These are phyloP conservation scores for Mugil cephalus DNA, from an alignment of 2,113 vertebrate species.

Conservation along the genomic window DNA sequence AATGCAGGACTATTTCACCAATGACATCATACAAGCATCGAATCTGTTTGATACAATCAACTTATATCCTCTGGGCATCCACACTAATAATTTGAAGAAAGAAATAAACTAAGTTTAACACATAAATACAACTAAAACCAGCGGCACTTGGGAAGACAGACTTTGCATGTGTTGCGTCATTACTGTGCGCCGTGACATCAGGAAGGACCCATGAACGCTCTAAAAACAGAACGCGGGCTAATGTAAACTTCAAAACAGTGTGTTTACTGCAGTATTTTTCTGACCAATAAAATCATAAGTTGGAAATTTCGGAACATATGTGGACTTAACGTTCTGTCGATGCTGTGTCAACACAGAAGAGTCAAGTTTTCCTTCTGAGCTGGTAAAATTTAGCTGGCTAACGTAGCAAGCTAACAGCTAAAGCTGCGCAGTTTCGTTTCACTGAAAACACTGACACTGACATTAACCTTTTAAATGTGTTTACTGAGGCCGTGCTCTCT, in stretches of 20 bases:
- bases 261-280: constrained; percentile 17
- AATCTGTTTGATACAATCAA: too few species aligned
- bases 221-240: constrained; percentile 70
- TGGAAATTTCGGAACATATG: constrained; percentile 12
- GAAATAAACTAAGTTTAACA: too few species aligned
- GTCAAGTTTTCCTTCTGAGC: constrained; percentile 43
- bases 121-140: too few species aligned
- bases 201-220: constrained; percentile 62
- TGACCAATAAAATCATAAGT: constrained; percentile 19
- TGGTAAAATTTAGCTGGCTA: constrained; percentile 63
- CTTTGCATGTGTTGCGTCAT: constrained; percentile 37
- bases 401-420: constrained; percentile 60
- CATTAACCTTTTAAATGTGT: not conserved
- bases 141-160: constrained; percentile 29
- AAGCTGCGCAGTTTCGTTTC: constrained; percentile 68
- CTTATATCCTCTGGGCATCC: too few species aligned
- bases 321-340: constrained; percentile 33
- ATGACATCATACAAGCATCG: too few species aligned
- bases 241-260: constrained; percentile 42
- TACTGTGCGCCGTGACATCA: constrained; percentile 8
- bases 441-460: constrained; percentile 39
- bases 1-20: too few species aligned
- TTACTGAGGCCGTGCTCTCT: not conserved
- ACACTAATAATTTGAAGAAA: too few species aligned
- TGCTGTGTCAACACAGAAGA: constrained; percentile 46